These are phyloP conservation scores for Megamerina dolium DNA, from an alignment of 2,888 invertebrate genomes.

Conservation along the genomic window DNA sequence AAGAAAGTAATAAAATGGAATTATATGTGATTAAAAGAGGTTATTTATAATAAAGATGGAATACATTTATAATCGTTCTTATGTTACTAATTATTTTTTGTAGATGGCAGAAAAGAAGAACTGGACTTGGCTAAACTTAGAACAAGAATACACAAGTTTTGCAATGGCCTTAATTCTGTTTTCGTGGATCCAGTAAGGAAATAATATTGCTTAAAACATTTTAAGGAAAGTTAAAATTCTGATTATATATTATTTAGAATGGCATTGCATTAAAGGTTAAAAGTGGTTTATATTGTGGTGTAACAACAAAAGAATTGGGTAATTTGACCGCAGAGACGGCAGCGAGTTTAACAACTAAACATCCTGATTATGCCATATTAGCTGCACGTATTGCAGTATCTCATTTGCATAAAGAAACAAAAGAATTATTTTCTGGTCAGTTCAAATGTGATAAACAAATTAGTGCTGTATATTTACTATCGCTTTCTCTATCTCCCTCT, in stretches of 20 bases:
- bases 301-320: conserved; percentile 94
- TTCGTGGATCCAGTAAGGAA: conserved; percentile 89
- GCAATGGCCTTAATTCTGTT: conserved; percentile 92
- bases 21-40: conserved; percentile 52
- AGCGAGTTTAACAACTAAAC: conserved; percentile 95
- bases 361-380: conserved; percentile 90
- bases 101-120: conserved; percentile 84
- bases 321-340: conserved; percentile 98
- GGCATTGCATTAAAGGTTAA: conserved; percentile 88
- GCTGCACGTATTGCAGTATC: conserved; percentile 92
- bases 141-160: conserved; percentile 87
- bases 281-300: conserved; percentile 90
- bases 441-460: too few relatives aligned
- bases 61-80: conserved; percentile 6
- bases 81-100: not conserved
- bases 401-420: conserved; percentile 97
- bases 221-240: not conserved
- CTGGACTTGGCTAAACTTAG: conserved; percentile 98
- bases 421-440: conserved; percentile 82
- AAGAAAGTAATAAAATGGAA: too few relatives aligned
- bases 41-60: conserved; percentile 27
- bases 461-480: too few relatives aligned
- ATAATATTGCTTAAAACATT: not conserved
- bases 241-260: conserved; percentile 51
- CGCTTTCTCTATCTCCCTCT: too few relatives aligned